Conservation (phyloP, 1,140 invertebrate species). For the Mesaphorura yosii region DNA sequence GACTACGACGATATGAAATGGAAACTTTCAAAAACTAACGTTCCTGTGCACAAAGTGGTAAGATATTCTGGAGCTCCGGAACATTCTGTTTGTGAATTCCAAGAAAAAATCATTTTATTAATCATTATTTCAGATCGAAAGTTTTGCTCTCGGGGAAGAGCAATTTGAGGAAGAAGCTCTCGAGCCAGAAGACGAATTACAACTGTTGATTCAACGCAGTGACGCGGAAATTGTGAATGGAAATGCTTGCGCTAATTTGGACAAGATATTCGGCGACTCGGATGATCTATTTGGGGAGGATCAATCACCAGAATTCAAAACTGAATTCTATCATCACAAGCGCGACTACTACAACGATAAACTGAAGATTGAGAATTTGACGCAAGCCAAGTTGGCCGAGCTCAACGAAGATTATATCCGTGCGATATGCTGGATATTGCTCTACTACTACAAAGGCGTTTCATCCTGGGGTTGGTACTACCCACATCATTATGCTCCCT, state of each 20-base stretch:
- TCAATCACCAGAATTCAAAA: constrained; percentile 21
- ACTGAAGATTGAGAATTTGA: constrained; percentile 62
- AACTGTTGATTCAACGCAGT: constrained; percentile 24
- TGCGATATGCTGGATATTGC: constrained; percentile 90
- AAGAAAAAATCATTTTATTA: too few species aligned
- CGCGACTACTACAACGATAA: constrained; percentile 85
- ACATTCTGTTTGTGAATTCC: too few species aligned
- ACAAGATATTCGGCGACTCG: constrained; percentile 37
- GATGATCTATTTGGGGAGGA: constrained; percentile 43
- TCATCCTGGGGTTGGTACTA: constrained; percentile 97
- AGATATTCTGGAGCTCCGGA: too few species aligned
- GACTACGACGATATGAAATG: constrained; percentile 73
- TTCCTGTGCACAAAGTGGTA: too few species aligned
- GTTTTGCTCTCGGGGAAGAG: constrained; percentile 32
- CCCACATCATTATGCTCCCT: constrained; percentile 91
- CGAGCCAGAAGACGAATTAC: constrained; percentile 16
- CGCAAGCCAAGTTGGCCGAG: constrained; percentile 59
- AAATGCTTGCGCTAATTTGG: neutral
- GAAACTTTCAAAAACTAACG: constrained; percentile 68
- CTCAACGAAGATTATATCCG: constrained; percentile 78
- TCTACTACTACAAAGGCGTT: constrained; percentile 93
- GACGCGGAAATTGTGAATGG: constrained; percentile 19
- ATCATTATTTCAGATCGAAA: constrained; percentile 28
- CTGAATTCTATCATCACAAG: constrained; percentile 77
- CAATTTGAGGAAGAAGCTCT: constrained; percentile 27